Evolutionary conservation across 2,797 vertebrate species (phyloP), one percentile per base, ranked within the genome.

Genomic region (Pelochelys cantorii): DNA sequence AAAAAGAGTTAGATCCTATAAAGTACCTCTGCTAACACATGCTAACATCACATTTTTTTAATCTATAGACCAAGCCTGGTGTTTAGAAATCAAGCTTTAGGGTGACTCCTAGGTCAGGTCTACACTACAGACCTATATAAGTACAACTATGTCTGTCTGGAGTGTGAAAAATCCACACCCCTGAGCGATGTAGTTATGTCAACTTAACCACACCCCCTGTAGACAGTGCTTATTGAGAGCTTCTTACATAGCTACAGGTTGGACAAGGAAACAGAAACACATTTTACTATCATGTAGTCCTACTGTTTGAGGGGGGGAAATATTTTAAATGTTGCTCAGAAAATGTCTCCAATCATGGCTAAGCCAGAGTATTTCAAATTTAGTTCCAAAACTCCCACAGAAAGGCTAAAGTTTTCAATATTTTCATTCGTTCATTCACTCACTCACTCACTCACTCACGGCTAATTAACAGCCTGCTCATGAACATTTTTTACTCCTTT

Each of bases 351-450:
- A 75, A 88, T 82, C 14, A 86, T 92, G 74, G 23, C 3, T 79
- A 68, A 92, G 55, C 6, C 25, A 68, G 1, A 1, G 13, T 77
- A 84, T 84, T 93, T 94, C 55, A 79, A 48, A 79, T 15, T 42
- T 5, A n/a, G 62, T 22, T 34, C 78, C 25, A 93, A 83, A 86
- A 93, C 20, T 78, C 77, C n/a, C 14, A 0, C 14, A 86, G 54
- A 77, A 22, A 62, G n/a, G 81, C 25, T 78, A 37, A 81, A 83
- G 62, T 81, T 88, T 94, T 53, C 5, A 86, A 5, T 7, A 27
- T 83, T 56, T 93, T 89, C 60, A 94, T 88, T 90, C 71, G 90
- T 17, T 79, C 81, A 91, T 13, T 77, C 75, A 87, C 37, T 60
- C 83, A 56, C 55, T n/a, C 71, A 91, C 17, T 79, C 81, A 91